Evolutionary conservation across 2,113 vertebrate genomes (phyloP), one percentile per base, ranked within the genome.

Genomic region (Cnemophilus loriae): DNA sequence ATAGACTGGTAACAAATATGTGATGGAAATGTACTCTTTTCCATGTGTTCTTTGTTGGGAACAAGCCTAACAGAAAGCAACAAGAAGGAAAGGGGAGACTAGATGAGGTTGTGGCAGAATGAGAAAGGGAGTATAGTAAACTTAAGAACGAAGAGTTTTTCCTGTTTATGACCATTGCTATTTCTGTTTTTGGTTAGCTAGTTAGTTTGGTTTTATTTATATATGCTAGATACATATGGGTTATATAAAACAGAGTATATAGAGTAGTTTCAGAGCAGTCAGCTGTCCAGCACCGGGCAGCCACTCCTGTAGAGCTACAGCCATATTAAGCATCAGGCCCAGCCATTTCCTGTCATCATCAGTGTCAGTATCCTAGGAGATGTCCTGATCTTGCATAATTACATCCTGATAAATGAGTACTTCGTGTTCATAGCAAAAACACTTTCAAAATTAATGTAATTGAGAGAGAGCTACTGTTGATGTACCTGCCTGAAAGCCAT

Each of bases 351-450:
- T 93, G 83, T 49, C 64, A 89, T 95, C 86, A 39, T 93, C 89
- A 52, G 64, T 90, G 71, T 90, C 90, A 95, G 96, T 96, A 96
- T 97, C 95, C 96, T 95, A 95, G 95, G 96, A 97, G 96, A 97
- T 96, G 60, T 95, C 87, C 93, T 90, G 83, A 78, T 91, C 86
- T 86, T 93, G 84, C 76, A 78, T 95, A 97, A 93, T 96, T 89
- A 12, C 90, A 87, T 82, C 87, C 84, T 49, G 87, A 82, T 87
- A 96, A 95, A 89, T 56, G 80, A 95, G 89, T 92, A 95, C 83
- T 90, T 96, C 52, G 59, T 87, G 91, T 59, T 95, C 93, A 75
- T 81, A 90, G 86, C 76, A 92, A 90, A 90, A 93, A 35, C 89
- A 87, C 52, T 95, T 93, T 63, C 71, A 75, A 92, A 96, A 96